Conservation (phyloP, 2,113 vertebrate genomes). For the Seriola rivoliana region DNA sequence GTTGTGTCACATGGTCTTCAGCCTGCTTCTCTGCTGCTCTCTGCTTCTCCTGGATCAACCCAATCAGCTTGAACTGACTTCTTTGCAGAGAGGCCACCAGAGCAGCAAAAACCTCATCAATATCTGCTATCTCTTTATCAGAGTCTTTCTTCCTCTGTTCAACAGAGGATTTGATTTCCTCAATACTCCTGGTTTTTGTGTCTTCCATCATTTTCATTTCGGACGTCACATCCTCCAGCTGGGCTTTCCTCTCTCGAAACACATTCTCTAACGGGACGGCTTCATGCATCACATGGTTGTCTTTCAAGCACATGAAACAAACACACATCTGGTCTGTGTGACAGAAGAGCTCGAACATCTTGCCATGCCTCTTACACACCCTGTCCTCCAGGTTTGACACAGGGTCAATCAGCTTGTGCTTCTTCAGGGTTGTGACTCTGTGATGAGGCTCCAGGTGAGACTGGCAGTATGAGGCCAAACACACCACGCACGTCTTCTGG, state of each 20-base stretch:
- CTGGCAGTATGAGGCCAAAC: slow-evolving; percentile 64
- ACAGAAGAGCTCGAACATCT: slow-evolving; percentile 62
- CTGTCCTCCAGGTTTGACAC: slow-evolving; percentile 59
- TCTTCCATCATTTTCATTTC: slow-evolving; percentile 23
- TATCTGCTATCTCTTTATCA: slow-evolving; percentile 10
- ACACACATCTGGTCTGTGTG: slow-evolving; percentile 31
- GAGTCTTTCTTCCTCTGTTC: not conserved
- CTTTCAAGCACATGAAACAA: slow-evolving; percentile 55
- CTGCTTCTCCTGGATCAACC: slow-evolving; percentile 33
- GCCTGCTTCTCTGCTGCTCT: slow-evolving; percentile 15
- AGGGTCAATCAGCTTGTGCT: slow-evolving; percentile 56
- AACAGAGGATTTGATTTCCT: not conserved
- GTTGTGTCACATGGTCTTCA: not conserved
- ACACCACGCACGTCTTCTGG: slow-evolving; percentile 64
- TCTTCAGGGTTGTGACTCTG: slow-evolving; percentile 42
- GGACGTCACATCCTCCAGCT: not conserved
- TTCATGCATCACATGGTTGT: slow-evolving; percentile 25
- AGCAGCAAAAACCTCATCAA: slow-evolving; percentile 12
- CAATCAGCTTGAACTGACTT: slow-evolving; percentile 11
- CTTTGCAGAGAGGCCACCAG: slow-evolving; percentile 13
- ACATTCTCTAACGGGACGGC: slow-evolving; percentile 8
- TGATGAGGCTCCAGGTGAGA: slow-evolving; percentile 67
- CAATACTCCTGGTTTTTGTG: not conserved
- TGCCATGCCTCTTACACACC: slow-evolving; percentile 60
- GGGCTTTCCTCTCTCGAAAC: slow-evolving; percentile 13